These are phyloP conservation scores for Uloborus diversus DNA, from an alignment of 1,140 invertebrate species.

Conservation along the genomic window DNA sequence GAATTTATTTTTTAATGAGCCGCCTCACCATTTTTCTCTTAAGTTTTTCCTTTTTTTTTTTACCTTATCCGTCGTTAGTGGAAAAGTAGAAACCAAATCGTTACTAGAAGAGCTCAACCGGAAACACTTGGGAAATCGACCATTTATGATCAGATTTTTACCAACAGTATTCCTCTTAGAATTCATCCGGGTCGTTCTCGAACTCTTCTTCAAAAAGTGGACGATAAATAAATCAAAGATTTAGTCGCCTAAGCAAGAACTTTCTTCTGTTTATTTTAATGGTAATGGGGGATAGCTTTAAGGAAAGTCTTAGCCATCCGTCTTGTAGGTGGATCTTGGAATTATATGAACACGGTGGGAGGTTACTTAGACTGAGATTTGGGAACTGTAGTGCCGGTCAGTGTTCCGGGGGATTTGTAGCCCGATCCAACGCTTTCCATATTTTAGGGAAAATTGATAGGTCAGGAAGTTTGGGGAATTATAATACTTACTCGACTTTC, in stretches of 20 bases:
- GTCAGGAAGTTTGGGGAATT: constrained; percentile 5
- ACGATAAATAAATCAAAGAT: constrained; percentile 31
- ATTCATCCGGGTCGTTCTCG: neutral
- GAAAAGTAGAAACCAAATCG: neutral
- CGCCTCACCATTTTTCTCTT: neutral
- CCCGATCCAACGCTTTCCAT: constrained; percentile 8
- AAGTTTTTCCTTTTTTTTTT: neutral
- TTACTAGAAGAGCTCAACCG: constrained; percentile 12
- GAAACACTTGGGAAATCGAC: constrained; percentile 9
- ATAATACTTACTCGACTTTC: constrained; percentile 21
- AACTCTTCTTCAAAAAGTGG: neutral
- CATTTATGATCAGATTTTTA: neutral
- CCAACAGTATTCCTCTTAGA: neutral
- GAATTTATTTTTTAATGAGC: constrained; percentile 19
- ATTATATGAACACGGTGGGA: constrained; percentile 15
- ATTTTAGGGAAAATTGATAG: constrained; percentile 24
- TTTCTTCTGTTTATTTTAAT: constrained; percentile 40
- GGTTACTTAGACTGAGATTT: neutral
- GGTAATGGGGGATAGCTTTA: constrained; percentile 19
- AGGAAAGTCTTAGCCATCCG: constrained; percentile 14
- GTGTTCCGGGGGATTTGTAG: constrained; percentile 43
- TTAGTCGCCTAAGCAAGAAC: neutral
- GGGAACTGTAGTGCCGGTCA: neutral
- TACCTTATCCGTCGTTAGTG: neutral
- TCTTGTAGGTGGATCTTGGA: neutral